Evolutionary conservation across 2,888 invertebrate genomes (phyloP).

Genomic region (Hydroisotoma schaefferi): DNA sequence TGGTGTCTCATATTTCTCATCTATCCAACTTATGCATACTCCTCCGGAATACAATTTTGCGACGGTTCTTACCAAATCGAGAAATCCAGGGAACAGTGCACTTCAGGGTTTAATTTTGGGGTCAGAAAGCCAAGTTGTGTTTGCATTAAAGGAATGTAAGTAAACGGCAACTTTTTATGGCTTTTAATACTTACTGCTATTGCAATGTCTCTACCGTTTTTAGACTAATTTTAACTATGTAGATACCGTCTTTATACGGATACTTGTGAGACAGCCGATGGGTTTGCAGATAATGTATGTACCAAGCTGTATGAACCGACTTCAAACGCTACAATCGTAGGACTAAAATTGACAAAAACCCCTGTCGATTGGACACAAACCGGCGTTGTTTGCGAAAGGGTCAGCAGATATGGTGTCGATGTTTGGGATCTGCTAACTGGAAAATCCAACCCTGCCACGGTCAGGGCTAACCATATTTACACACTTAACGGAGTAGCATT

Average conservation of each 20-base stretch:
- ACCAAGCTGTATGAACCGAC: slow-evolving; percentile 29
- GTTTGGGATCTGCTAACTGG: slow-evolving; percentile 26
- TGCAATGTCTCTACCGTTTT: neutral
- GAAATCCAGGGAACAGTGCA: slow-evolving; percentile 27
- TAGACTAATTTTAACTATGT: neutral
- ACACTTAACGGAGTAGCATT: slow-evolving; percentile 29
- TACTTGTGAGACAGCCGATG: slow-evolving; percentile 42
- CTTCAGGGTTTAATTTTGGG: slow-evolving; percentile 30
- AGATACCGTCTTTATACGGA: slow-evolving; percentile 41
- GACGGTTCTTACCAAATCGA: slow-evolving; percentile 19
- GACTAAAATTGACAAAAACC: slow-evolving; percentile 35
- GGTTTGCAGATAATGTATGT: slow-evolving; percentile 40
- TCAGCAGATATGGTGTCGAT: slow-evolving; percentile 10
- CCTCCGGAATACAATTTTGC: slow-evolving; percentile 17
- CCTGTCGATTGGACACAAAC: slow-evolving; percentile 30
- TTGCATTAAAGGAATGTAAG: slow-evolving; percentile 44
- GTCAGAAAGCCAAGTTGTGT: slow-evolving; percentile 32
- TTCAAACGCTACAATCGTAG: slow-evolving; percentile 20
- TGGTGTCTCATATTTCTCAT: neutral
- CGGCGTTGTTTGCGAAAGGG: slow-evolving; percentile 25
- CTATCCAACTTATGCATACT: neutral
- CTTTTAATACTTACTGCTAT: neutral
- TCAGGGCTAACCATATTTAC: slow-evolving; percentile 25
- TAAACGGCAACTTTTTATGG: neutral
- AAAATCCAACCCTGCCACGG: slow-evolving; percentile 13